A percentile compares a stretch with the other conserved stretches of the same genome.
These are phyloP conservation scores for Dromius quadrimaculatus DNA, from an alignment of 2,888 invertebrate genomes.

Conservation along the genomic window DNA sequence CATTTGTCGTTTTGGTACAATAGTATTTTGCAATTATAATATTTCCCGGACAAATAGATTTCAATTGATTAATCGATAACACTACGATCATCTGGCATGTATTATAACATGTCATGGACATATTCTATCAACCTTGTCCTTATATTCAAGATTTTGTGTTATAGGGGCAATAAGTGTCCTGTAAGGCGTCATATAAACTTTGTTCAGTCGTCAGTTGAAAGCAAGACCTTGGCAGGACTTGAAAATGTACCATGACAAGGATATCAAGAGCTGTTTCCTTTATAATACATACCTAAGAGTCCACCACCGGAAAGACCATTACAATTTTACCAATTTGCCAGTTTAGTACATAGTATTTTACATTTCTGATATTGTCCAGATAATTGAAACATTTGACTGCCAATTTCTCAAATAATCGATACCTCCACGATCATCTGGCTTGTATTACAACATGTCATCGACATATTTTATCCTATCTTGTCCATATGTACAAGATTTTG, in stretches of 20 bases:
- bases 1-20: no score
- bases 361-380: no score
- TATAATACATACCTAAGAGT: not conserved
- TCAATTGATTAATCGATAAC: no score
- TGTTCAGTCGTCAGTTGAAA: conserved; percentile 44
- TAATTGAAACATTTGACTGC: not conserved
- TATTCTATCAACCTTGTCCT: conserved; percentile 36
- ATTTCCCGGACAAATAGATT: no score
- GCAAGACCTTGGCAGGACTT: not conserved
- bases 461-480: conserved; percentile 32
- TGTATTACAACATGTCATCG: not conserved
- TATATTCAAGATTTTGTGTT: conserved; percentile 55
- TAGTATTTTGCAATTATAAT: no score
- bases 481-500: conserved; percentile 54
- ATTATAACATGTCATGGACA: not conserved
- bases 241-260: not conserved
- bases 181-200: conserved; percentile 54
- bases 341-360: no score
- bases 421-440: not conserved
- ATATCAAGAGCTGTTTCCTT: not conserved
- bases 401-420: no score
- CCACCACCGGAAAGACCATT: no score
- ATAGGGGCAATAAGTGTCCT: conserved; percentile 55
- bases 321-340: no score
- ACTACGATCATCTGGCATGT: not conserved